Evolutionary conservation across 2,888 invertebrate species (phyloP).

Genomic region (Digitonthophagus gazella): DNA sequence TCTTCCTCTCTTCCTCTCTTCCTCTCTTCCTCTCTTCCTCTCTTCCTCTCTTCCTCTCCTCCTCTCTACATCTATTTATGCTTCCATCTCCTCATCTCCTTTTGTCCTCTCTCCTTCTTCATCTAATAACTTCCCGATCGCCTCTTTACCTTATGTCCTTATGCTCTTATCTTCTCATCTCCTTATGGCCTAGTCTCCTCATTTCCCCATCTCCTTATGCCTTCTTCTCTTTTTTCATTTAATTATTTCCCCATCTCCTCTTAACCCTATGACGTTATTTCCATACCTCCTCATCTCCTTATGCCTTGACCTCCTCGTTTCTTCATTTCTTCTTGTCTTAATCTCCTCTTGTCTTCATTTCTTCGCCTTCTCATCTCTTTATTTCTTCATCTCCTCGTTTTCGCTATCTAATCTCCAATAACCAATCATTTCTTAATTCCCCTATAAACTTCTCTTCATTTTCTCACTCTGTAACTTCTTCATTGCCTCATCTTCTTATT

Average conservation of each 20-base stretch:
- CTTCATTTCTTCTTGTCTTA: background rate
- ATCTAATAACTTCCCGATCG: background rate
- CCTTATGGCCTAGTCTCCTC: background rate
- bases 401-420: background rate
- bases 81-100: background rate
- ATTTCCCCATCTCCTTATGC: background rate
- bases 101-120: background rate
- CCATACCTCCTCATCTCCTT: background rate
- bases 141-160: background rate
- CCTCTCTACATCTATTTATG: background rate
- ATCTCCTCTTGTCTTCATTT: background rate
- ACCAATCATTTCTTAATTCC: no score
- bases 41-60: conserved; percentile 1
- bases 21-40: background rate
- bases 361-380: background rate
- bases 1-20: conserved; percentile 3
- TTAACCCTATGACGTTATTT: background rate
- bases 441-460: background rate
- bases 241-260: background rate
- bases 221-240: background rate
- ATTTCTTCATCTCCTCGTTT: background rate
- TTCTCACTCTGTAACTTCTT: background rate
- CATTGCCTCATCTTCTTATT: background rate
- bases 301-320: background rate
- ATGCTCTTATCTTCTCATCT: background rate